Evolutionary conservation across 2,888 invertebrate genomes (phyloP).

Genomic region (Dicranocentrus wangi): DNA sequence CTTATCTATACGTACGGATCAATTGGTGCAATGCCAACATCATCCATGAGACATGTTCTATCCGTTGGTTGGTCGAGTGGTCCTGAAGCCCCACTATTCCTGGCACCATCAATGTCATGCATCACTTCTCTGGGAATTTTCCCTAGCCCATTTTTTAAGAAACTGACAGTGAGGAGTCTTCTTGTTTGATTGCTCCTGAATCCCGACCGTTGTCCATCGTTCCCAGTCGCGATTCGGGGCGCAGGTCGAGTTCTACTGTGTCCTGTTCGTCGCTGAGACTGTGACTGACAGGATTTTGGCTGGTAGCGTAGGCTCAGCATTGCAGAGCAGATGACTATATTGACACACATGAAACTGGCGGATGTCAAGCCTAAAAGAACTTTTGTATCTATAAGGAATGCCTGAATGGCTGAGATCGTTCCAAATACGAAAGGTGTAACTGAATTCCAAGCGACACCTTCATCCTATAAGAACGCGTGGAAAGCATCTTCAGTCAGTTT

Average conservation of each 20-base stretch:
- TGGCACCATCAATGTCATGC: constrained; percentile 67
- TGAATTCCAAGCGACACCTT: constrained; percentile 61
- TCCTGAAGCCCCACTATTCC: constrained; percentile 38
- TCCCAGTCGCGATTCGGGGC: neutral
- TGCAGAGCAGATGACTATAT: constrained; percentile 70
- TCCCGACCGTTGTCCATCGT: constrained; percentile 35
- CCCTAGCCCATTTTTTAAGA: constrained; percentile 69
- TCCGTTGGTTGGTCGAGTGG: constrained; percentile 60
- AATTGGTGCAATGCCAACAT: constrained; percentile 68
- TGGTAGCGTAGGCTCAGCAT: constrained; percentile 72
- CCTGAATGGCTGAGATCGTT: constrained; percentile 68
- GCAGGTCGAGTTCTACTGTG: constrained; percentile 66
- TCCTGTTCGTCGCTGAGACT: constrained; percentile 56
- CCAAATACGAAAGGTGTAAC: constrained; percentile 71
- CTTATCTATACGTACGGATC: constrained; percentile 62
- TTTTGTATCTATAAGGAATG: constrained; percentile 71
- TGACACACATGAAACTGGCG: constrained; percentile 70
- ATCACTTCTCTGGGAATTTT: constrained; percentile 70
- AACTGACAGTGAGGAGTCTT: constrained; percentile 70
- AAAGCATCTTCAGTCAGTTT: no score
- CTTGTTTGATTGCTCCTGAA: constrained; percentile 54
- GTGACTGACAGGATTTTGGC: constrained; percentile 53
- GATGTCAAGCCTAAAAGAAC: constrained; percentile 69
- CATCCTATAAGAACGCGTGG: neutral
- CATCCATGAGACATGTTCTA: constrained; percentile 71